A percentile compares a stretch with the other conserved stretches of the same genome.
Evolutionary conservation across 2,113 vertebrate genomes (phyloP).

Genomic region (Orcinus orca): DNA sequence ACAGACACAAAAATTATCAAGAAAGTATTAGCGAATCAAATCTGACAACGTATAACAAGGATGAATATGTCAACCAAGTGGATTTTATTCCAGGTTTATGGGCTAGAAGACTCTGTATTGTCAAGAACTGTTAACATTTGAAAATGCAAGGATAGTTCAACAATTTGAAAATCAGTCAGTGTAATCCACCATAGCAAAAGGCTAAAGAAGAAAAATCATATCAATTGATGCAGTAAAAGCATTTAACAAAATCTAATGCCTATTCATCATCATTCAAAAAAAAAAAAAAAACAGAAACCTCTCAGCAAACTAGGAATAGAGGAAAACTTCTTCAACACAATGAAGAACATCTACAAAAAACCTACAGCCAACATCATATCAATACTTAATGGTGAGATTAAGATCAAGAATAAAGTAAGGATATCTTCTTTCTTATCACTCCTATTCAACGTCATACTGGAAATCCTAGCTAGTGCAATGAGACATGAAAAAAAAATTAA

Average conservation of each 20-base stretch:
- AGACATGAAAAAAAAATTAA: background rate
- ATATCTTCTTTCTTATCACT: background rate
- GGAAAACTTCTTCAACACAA: background rate
- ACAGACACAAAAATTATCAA: background rate
- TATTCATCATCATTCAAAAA: background rate
- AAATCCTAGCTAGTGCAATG: background rate
- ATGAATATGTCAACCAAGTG: conserved; percentile 61
- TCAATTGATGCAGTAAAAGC: background rate
- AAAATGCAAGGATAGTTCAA: background rate
- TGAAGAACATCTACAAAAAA: background rate
- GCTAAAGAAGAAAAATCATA: background rate
- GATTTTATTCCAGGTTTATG: background rate
- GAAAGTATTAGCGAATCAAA: background rate
- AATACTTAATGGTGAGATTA: background rate
- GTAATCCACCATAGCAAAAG: background rate
- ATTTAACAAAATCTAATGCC: background rate
- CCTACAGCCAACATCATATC: background rate
- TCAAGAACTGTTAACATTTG: background rate
- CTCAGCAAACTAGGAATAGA: background rate
- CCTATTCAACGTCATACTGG: background rate
- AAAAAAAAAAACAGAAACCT: background rate
- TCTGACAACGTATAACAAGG: background rate
- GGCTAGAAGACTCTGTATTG: background rate
- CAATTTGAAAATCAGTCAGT: background rate
- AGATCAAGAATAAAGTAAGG: background rate